Conservation (phyloP, 2,888 invertebrate genomes). For the Drosophila pegasa region DNA sequence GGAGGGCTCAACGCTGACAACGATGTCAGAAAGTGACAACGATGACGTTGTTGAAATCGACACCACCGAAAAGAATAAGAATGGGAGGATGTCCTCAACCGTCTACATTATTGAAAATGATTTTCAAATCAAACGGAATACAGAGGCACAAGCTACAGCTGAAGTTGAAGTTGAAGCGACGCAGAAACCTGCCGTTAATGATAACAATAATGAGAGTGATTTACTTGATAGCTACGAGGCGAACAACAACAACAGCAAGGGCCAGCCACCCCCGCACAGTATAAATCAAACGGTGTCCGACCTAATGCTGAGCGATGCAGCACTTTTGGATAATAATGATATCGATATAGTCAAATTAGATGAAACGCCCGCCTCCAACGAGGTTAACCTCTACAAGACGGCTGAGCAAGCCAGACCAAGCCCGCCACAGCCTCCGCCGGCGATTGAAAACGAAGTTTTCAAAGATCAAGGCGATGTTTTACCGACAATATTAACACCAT, state of each 20-base stretch:
- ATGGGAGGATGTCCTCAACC: slow-evolving; percentile 30
- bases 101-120: slow-evolving; percentile 72
- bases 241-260: slow-evolving; percentile 15
- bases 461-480: slow-evolving; percentile 39
- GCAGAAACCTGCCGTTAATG: slow-evolving; percentile 59
- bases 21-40: slow-evolving; percentile 55
- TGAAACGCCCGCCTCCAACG: slow-evolving; percentile 56
- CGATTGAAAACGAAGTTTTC: slow-evolving; percentile 69
- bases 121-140: slow-evolving; percentile 77
- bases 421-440: slow-evolving; percentile 12
- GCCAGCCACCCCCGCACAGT: slow-evolving; percentile 18
- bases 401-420: slow-evolving; percentile 38
- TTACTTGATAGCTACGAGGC: slow-evolving; percentile 78
- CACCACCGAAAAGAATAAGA: slow-evolving; percentile 46
- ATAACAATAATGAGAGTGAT: slow-evolving; percentile 82
- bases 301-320: slow-evolving; percentile 82
- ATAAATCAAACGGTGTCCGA: slow-evolving; percentile 72
- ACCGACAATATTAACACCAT: slow-evolving; percentile 41
- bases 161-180: slow-evolving; percentile 27
- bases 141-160: slow-evolving; percentile 19
- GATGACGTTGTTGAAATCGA: slow-evolving; percentile 74
- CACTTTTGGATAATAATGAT: slow-evolving; percentile 69
- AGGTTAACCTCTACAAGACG: slow-evolving; percentile 82
- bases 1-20: slow-evolving; percentile 37
- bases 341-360: slow-evolving; percentile 83